Conservation (phyloP, 2,888 invertebrate species). For the Stratiomys singularior region DNA sequence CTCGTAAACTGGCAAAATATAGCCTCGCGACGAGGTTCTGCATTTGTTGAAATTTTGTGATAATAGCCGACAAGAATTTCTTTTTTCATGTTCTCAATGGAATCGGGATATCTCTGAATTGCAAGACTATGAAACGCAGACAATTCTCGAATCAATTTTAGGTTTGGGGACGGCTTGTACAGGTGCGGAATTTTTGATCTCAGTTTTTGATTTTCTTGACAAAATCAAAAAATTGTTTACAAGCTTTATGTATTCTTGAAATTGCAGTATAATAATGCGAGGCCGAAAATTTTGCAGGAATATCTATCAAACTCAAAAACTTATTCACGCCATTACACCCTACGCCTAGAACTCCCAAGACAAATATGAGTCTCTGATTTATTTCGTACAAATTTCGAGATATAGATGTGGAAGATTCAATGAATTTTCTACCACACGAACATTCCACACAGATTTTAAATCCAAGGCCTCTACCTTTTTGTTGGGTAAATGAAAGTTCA, state of each 20-base stretch:
- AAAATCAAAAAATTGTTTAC: constrained; percentile 27
- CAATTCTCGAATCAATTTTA: neutral
- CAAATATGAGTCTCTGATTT: constrained; percentile 26
- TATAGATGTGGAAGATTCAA: constrained; percentile 13
- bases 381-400: constrained; percentile 18
- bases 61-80: too few relatives aligned
- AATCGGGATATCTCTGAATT: too few relatives aligned
- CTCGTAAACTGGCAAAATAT: too few relatives aligned
- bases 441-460: neutral
- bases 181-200: neutral
- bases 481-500: neutral
- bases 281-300: constrained; percentile 20
- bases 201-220: neutral
- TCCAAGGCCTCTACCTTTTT: constrained; percentile 10
- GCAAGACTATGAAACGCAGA: too few relatives aligned
- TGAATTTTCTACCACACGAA: constrained; percentile 27
- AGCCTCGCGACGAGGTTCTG: too few relatives aligned
- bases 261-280: constrained; percentile 8
- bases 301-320: constrained; percentile 8
- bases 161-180: neutral
- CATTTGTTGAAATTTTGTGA: too few relatives aligned
- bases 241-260: constrained; percentile 27
- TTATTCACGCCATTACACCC: constrained; percentile 9
- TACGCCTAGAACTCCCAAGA: neutral
- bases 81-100: neutral